Evolutionary conservation across 92 coral and sea anemone genomes (phyloP), one percentile per base, ranked within the genome.

Genomic region (Porites lobata): DNA sequence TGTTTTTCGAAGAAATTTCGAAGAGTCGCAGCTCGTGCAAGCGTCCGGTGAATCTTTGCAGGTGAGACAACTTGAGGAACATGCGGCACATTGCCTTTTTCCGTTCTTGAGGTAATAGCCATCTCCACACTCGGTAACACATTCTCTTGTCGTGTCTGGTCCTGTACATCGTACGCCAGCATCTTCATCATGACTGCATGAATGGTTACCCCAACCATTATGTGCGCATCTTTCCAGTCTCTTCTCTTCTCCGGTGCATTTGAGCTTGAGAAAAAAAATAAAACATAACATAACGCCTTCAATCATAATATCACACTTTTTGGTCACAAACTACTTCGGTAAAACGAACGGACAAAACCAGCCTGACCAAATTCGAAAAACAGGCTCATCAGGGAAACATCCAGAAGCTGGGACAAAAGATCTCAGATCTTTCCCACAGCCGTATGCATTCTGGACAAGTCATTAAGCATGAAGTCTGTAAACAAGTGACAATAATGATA

Each of bases 161-260:
- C 99, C 99, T 14, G 77, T 69, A 63, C 98, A 95, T 7, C 96
- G 85, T 3, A 97, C 98, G 17, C 99, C 99, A 17, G 93, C 99
- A 56, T 97, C 99, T 79, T 97, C 99, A 80, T 94, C 81, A 89
- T 97, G 99, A 61, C 98, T 94, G 83, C 99, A 97, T 18, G 81
- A 69, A 76, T 96, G 96, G 43, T 85, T 90, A 20, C 96, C 99
- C 98, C 98, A 97, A 1, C 84, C 94, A 10, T 70, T 69, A 73
- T 90, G 96, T 7, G 15, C 61, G 50, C 98, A 95, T 69, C 84
- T 56, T 12, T 91, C 93, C 77, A 95, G 72, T 20, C 92, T 85
- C 12, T 90, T 81, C 75, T 95, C 98, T 17, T 93, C 76, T 17
- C 98, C 98, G 38, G 20, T 77, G 79, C 98, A 95, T 17, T 68